Evolutionary conservation across 2,113 vertebrate species (phyloP).

Genomic region (Cariama cristata): DNA sequence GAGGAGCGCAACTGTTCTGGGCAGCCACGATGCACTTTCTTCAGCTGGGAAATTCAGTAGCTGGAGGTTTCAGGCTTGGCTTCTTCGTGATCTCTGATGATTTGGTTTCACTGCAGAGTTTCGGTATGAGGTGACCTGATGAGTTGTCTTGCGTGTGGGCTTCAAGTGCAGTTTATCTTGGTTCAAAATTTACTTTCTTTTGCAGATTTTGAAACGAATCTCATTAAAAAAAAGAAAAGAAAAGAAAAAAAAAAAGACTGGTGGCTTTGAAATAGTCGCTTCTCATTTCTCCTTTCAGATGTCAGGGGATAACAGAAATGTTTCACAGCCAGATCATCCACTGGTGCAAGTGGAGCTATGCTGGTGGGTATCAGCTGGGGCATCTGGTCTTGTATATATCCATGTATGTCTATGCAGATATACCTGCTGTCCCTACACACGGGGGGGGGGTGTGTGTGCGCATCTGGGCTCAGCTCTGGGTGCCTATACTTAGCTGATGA

Average conservation of each 20-base stretch:
- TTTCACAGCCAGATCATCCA: background rate
- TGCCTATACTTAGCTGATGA: background rate
- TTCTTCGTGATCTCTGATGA: background rate
- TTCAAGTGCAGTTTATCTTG: background rate
- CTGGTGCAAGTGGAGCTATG: background rate
- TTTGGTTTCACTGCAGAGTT: background rate
- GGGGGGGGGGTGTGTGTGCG: accelerated
- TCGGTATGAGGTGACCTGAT: background rate
- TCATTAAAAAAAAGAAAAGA: background rate
- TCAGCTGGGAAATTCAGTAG: background rate
- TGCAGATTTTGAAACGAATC: background rate
- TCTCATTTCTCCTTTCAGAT: background rate
- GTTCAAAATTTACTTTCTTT: background rate
- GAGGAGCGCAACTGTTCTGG: background rate
- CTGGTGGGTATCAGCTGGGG: background rate
- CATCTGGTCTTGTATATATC: background rate
- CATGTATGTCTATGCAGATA: accelerated
- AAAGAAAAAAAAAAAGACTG: no score
- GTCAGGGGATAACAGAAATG: background rate
- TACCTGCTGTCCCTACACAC: accelerated
- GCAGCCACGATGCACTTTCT: background rate
- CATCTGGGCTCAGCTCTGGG: background rate
- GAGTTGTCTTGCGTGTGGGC: background rate
- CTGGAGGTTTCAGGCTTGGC: background rate
- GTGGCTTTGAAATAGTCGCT: background rate